Percentiles rank a stretch among this genome's conserved stretches.
Conservation (phyloP, 2,797 vertebrate species). For the Pangasius macronema region DNA sequence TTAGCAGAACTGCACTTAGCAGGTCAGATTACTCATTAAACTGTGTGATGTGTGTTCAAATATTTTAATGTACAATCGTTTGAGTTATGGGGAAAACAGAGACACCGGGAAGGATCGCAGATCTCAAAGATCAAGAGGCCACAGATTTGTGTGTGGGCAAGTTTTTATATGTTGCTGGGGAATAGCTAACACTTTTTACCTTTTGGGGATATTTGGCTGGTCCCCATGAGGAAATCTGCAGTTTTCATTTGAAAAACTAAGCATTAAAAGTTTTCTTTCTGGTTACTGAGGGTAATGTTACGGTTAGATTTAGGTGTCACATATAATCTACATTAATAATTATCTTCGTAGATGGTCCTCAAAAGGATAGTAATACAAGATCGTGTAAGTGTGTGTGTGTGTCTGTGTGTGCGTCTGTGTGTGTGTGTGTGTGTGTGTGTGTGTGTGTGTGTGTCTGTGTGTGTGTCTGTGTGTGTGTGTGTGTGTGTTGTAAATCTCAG, state of each 20-base stretch:
- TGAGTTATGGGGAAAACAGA: conserved; percentile 3
- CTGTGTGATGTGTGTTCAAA: neutral
- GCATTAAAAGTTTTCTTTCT: neutral
- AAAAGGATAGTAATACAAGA: neutral
- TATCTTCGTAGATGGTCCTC: neutral
- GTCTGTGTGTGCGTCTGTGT: neutral
- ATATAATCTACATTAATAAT: neutral
- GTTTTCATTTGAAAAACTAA: neutral
- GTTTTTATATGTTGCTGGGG: neutral
- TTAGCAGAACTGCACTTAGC: conserved; percentile 28
- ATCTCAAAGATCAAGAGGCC: neutral
- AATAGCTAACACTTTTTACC: neutral
- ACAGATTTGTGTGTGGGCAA: neutral
- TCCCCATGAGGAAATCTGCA: neutral
- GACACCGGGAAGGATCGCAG: neutral
- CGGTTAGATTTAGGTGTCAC: neutral
- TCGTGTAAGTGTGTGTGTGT: neutral
- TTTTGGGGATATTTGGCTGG: neutral
- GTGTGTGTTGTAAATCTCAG: neutral
- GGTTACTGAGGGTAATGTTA: neutral
- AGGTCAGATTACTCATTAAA: conserved; percentile 34
- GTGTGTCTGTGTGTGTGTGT: conserved; percentile 18
- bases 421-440: conserved; percentile 20
- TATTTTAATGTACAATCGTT: neutral
- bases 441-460: neutral